Percentiles rank a stretch among this genome's conserved stretches.
Evolutionary conservation across 2,797 vertebrate species (phyloP).

Genomic region (Rallus crepitans): DNA sequence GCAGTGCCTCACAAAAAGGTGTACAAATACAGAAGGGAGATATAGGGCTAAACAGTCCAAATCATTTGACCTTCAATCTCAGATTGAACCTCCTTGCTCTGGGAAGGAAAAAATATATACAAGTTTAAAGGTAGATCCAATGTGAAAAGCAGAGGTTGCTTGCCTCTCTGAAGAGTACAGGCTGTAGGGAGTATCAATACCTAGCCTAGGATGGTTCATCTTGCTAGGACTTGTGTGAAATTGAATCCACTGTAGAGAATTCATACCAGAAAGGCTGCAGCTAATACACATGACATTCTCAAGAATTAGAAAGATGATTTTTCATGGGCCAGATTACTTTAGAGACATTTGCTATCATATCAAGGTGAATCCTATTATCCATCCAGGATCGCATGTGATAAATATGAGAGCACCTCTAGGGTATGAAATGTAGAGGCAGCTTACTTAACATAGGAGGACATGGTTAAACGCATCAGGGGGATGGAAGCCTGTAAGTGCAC

Average conservation of each 20-base stretch:
- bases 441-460: neutral
- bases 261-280: constrained; percentile 30
- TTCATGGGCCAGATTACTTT: neutral
- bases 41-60: neutral
- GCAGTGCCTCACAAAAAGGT: neutral
- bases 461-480: neutral
- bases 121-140: neutral
- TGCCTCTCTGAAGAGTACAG: neutral
- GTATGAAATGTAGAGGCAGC: neutral
- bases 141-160: neutral
- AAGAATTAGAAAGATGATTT: constrained; percentile 42
- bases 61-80: neutral
- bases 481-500: neutral
- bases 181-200: neutral
- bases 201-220: neutral
- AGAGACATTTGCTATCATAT: neutral
- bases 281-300: constrained; percentile 27
- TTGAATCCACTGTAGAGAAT: neutral
- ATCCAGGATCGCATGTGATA: neutral
- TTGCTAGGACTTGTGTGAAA: constrained; percentile 43
- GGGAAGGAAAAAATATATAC: neutral
- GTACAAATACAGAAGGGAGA: neutral
- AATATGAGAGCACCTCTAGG: neutral
- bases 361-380: constrained; percentile 25
- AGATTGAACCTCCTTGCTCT: neutral